Evolutionary conservation across 2,797 vertebrate species (phyloP).

Genomic region (Uromys caudimaculatus): DNA sequence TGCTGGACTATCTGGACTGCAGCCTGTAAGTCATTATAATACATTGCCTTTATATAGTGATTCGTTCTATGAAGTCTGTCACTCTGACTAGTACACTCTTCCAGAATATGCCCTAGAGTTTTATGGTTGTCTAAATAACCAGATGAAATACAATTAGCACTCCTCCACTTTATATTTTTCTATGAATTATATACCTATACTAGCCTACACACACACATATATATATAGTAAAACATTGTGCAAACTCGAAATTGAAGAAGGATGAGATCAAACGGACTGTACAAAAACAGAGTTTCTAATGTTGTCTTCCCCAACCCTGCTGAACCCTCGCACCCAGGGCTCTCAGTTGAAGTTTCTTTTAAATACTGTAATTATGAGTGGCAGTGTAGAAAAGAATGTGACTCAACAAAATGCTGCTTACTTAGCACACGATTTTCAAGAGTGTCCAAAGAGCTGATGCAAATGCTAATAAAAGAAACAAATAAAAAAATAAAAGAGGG

Average conservation of each 20-base stretch:
- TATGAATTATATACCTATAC: background rate
- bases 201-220: background rate
- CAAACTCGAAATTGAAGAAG: slow-evolving; percentile 26
- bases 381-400: background rate
- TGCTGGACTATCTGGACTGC: background rate
- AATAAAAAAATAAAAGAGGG: background rate
- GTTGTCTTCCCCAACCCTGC: background rate
- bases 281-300: background rate
- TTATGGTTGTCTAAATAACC: background rate
- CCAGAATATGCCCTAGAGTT: background rate
- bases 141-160: slow-evolving; percentile 24
- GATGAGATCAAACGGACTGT: background rate
- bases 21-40: background rate
- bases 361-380: background rate
- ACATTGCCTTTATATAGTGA: background rate
- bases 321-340: background rate
- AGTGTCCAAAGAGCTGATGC: background rate
- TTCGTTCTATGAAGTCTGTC: background rate
- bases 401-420: background rate
- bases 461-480: background rate
- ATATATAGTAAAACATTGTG: background rate
- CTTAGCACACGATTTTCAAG: background rate
- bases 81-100: background rate
- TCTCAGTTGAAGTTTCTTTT: background rate
- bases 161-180: background rate